Base-by-base conservation (phyloP, 2,888 invertebrate genomes). In the Odiellus spinosus region DNA sequence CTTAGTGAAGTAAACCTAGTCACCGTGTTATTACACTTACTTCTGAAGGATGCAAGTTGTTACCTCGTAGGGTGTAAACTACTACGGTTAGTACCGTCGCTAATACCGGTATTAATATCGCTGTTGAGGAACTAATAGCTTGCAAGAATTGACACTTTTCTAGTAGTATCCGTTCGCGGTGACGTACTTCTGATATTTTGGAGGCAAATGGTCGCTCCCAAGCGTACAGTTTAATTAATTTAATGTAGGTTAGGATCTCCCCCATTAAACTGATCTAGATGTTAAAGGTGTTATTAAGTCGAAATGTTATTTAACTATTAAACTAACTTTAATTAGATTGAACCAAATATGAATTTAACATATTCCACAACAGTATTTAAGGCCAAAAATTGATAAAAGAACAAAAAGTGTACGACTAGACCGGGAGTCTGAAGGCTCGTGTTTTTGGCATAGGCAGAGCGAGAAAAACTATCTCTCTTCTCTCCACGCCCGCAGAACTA, bases 141-240 rank as follows among this genome's bases (percentile, higher is more conserved):
- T 74, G 73, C 2, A 73, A 68, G 54, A 73, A 74, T 4, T 73
- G 73, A 45, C 71, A 69, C 58, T 70, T 72, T 56, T 72, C 69
- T 11, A 77, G 59, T 50, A 70, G 63, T 2, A 58, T 57, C 52
- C 69, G 64, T 57, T 77, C 77, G 19, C 64, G 61, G 4, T 62
- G 59, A 40, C 77, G 66, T 40, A 72, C 65, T 45, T 64, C 76
- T 76, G 58, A 3, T 45, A 74, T 65, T 49, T 66, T 64, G 33
- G 67, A 61, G 40, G 69, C 64, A 58, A 77, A 76, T 46, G 72
- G 67, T 52, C 71, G 68, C 58, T 77, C 77, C 76, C 76, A 76
- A 1, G 73, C 73, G 60, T 76, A 75, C 68, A 77, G 72, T 63
- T 78, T 78, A 48, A 78, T 73, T 19, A 75, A 62, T 58, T 74